Percentiles rank a stretch among this genome's conserved stretches.
Evolutionary conservation across 2,113 vertebrate genomes (phyloP).

Genomic region (Myiozetetes cayanensis): DNA sequence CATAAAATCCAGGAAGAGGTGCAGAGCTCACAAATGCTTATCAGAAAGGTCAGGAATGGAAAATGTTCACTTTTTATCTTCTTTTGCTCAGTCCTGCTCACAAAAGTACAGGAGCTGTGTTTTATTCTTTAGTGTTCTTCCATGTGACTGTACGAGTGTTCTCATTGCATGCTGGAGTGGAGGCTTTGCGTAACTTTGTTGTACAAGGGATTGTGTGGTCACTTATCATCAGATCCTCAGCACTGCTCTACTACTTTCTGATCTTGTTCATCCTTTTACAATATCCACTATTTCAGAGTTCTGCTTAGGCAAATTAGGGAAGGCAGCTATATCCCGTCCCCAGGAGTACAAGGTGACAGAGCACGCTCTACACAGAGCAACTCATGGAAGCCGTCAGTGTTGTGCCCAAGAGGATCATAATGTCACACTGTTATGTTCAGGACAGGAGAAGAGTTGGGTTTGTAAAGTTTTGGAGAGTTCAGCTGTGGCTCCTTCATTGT

Average conservation of each 20-base stretch:
- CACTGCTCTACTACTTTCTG: neutral
- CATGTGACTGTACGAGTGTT: neutral
- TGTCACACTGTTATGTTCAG: neutral
- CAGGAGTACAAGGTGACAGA: neutral
- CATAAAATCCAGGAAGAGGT: neutral
- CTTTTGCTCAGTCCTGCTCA: neutral
- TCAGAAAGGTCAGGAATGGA: neutral
- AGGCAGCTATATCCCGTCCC: neutral
- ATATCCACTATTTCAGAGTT: neutral
- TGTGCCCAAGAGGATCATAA: neutral
- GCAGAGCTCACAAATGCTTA: neutral
- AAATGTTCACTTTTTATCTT: neutral
- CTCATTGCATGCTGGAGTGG: neutral
- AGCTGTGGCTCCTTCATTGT: neutral
- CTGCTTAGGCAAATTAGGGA: neutral
- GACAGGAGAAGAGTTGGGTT: neutral
- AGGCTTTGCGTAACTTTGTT: neutral
- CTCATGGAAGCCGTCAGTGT: neutral
- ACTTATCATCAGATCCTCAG: neutral
- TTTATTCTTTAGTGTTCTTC: neutral
- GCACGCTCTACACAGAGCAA: neutral
- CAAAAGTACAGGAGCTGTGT: neutral
- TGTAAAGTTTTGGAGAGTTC: neutral
- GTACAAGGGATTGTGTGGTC: neutral
- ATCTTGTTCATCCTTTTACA: neutral